These are phyloP conservation scores for Gyrodactylus bullatarudis DNA, from an alignment of 1,140 invertebrate genomes.

Conservation along the genomic window DNA sequence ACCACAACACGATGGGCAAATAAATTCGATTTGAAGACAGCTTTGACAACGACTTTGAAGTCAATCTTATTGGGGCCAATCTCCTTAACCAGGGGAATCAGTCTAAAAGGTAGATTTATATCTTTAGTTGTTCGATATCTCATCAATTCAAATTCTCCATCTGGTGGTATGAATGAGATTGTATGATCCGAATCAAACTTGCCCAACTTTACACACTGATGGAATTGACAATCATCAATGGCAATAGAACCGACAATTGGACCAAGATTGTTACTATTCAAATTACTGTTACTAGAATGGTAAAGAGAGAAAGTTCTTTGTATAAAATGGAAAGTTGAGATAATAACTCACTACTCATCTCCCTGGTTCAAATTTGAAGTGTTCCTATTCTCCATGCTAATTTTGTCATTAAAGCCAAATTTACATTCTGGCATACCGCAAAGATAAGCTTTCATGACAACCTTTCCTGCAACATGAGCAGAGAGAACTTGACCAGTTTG, in stretches of 20 bases:
- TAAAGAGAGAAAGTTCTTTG: neutral
- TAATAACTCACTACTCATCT: neutral
- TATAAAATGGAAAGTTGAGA: neutral
- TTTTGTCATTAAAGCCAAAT: conserved; percentile 98
- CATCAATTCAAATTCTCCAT: conserved; percentile 99
- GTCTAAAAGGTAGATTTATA: conserved; percentile 89
- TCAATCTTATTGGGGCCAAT: conserved; percentile 96
- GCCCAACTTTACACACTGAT: conserved; percentile 94
- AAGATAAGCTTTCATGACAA: conserved; percentile 96
- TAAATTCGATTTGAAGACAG: conserved; percentile 91
- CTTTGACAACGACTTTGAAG: conserved; percentile 91
- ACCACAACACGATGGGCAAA: conserved; percentile 96
- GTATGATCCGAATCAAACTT: conserved; percentile 99
- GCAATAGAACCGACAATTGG: conserved; percentile 36
- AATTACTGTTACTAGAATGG: neutral
- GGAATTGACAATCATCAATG: conserved; percentile 98
- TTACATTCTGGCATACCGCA: conserved; percentile 99
- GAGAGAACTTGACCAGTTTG: conserved; percentile 64
- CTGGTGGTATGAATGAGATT: conserved; percentile 95
- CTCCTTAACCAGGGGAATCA: conserved; percentile 85
- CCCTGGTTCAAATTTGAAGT: neutral
- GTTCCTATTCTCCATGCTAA: conserved; percentile 88
- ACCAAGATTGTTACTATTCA: conserved; percentile 7
- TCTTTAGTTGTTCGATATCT: conserved; percentile 35
- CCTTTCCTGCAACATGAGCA: conserved; percentile 90